Percentiles rank a stretch among this genome's conserved stretches.
phyloP scores from a whole-genome alignment of 2,113 vertebrate genomes.

The Mus musculus region DNA sequence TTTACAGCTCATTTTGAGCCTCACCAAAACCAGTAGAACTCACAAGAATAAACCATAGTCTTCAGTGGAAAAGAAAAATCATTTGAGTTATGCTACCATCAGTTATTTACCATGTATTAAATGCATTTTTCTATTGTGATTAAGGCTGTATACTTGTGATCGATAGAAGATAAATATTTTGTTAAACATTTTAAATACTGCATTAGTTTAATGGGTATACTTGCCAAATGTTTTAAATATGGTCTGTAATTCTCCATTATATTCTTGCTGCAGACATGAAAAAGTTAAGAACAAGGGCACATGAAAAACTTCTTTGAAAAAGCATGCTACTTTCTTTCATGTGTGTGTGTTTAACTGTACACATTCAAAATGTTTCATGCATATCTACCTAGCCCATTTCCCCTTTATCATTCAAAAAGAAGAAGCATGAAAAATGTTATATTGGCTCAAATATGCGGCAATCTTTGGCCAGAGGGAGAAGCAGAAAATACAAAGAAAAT shows the following conservation, averaged over 20 bases:
- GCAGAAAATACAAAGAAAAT: constrained; percentile 6
- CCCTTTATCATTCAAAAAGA: background rate
- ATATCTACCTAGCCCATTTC: background rate
- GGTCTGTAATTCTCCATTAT: background rate
- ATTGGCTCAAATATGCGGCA: background rate
- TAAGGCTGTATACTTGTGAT: background rate
- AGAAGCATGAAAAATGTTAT: background rate
- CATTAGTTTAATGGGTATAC: background rate
- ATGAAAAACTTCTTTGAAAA: constrained; percentile 41
- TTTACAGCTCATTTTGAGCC: background rate
- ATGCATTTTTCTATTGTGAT: background rate
- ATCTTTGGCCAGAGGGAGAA: background rate
- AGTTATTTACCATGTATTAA: background rate
- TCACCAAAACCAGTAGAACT: background rate
- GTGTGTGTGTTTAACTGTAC: background rate
- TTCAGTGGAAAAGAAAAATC: background rate
- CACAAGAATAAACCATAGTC: background rate
- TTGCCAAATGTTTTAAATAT: background rate
- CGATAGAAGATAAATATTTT: background rate
- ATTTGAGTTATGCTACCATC: background rate
- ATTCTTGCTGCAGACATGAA: background rate
- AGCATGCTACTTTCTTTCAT: background rate
- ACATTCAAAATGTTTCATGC: background rate
- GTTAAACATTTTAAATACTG: background rate
- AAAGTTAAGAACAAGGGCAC: background rate